Conservation (phyloP, 2,797 vertebrate genomes). For the Microchirus variegatus region DNA sequence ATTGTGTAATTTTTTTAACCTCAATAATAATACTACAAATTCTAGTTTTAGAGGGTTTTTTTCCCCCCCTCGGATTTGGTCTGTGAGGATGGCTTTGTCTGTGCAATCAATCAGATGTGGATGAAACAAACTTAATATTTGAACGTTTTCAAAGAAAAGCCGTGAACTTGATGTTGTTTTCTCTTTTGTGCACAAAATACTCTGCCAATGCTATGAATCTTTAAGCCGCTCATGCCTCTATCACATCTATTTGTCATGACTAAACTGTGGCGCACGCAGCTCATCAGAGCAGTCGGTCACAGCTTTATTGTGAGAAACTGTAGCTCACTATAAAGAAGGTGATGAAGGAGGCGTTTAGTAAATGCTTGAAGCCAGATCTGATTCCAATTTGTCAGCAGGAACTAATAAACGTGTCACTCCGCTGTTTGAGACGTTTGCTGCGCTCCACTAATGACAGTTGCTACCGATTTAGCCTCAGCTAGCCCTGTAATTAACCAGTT, state of each 20-base stretch:
- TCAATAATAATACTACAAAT: background rate
- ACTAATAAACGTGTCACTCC: constrained; percentile 71
- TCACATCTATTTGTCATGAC: background rate
- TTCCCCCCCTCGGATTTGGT: background rate
- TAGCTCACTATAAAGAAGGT: constrained; percentile 22
- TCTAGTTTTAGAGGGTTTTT: too few relatives aligned
- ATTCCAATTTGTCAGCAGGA: constrained; percentile 64
- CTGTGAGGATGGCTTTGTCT: too few relatives aligned
- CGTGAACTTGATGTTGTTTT: too few relatives aligned
- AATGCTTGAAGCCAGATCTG: constrained; percentile 52
- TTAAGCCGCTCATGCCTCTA: background rate
- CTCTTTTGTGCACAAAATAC: background rate
- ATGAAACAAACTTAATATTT: background rate
- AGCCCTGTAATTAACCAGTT: constrained; percentile 69
- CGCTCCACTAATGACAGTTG: constrained; percentile 66
- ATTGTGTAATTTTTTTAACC: too few relatives aligned
- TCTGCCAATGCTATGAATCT: background rate
- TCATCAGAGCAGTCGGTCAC: background rate
- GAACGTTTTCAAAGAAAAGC: background rate
- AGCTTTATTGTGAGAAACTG: background rate
- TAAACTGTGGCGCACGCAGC: background rate
- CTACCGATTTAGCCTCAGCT: constrained; percentile 64
- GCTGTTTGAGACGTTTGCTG: constrained; percentile 45
- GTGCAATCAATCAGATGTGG: background rate
- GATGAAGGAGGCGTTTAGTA: constrained; percentile 49